phyloP scores from a whole-genome alignment of 2,888 invertebrate species.

The Pterostichus madidus region DNA sequence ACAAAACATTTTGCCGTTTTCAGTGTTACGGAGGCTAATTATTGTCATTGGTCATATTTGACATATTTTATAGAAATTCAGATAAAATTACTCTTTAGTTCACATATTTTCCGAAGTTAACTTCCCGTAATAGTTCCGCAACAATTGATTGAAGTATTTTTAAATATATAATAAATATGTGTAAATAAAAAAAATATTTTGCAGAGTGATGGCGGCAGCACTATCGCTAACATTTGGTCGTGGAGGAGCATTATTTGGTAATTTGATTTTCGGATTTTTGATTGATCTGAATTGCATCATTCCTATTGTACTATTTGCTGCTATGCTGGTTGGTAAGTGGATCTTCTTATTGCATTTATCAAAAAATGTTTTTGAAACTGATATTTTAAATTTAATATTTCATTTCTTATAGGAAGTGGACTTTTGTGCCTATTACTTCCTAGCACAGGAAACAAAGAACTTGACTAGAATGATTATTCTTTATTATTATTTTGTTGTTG shows the following conservation, averaged over 20 bases:
- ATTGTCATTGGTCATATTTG: too few relatives aligned
- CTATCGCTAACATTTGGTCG: conserved; percentile 88
- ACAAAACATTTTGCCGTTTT: too few relatives aligned
- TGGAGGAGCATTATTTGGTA: conserved; percentile 87
- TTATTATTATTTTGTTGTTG: neutral
- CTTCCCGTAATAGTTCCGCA: too few relatives aligned
- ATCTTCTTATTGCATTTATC: neutral
- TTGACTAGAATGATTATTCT: conserved; percentile 78
- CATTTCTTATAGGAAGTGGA: conserved; percentile 80
- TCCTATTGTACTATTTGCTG: conserved; percentile 86
- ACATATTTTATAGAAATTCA: too few relatives aligned
- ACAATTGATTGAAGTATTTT: neutral
- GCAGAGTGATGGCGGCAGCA: conserved; percentile 90
- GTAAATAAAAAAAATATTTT: neutral
- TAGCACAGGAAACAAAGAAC: conserved; percentile 86
- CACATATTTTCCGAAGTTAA: too few relatives aligned
- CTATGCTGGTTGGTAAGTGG: conserved; percentile 84
- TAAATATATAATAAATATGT: neutral
- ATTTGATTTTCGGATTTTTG: conserved; percentile 87
- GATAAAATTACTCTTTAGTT: too few relatives aligned
- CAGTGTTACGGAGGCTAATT: too few relatives aligned
- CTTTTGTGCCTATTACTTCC: conserved; percentile 87
- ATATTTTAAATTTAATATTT: neutral
- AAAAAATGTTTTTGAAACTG: neutral
- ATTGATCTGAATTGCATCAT: conserved; percentile 89